Evolutionary conservation across 2,113 vertebrate genomes (phyloP).

Genomic region (Microcebus jonahi): DNA sequence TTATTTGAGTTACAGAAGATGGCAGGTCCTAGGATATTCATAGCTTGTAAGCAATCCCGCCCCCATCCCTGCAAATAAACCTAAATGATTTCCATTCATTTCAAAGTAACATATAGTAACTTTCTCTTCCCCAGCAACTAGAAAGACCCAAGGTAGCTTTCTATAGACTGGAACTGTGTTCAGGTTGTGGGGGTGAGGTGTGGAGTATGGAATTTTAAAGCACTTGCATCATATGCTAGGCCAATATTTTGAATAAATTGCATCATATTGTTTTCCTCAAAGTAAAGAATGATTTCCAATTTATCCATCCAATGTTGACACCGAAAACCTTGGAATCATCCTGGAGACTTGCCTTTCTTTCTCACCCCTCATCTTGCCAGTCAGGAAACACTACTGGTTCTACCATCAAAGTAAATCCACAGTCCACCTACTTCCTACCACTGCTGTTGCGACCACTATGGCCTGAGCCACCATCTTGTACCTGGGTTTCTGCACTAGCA

Average conservation of each 20-base stretch:
- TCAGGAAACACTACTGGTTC: background rate
- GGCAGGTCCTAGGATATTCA: background rate
- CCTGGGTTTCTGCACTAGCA: background rate
- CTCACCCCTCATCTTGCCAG: background rate
- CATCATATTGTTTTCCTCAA: constrained; percentile 42
- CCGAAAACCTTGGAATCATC: background rate
- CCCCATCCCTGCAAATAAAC: background rate
- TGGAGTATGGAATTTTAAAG: background rate
- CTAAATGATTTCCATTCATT: background rate
- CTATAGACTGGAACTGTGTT: background rate
- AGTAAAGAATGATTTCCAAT: constrained; percentile 7
- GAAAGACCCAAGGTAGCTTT: background rate
- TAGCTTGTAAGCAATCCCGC: background rate
- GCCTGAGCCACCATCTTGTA: background rate
- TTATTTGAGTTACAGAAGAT: background rate
- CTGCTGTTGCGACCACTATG: background rate
- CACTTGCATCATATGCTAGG: background rate
- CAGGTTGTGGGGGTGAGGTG: background rate
- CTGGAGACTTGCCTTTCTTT: background rate
- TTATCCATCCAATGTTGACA: background rate
- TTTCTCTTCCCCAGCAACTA: constrained; percentile 9
- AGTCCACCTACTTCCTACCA: background rate
- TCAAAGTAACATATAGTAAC: background rate
- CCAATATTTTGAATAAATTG: background rate
- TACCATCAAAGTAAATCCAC: background rate